These are phyloP conservation scores for Cryptophagus acutangulus DNA, from an alignment of 2,888 invertebrate genomes.

Conservation along the genomic window DNA sequence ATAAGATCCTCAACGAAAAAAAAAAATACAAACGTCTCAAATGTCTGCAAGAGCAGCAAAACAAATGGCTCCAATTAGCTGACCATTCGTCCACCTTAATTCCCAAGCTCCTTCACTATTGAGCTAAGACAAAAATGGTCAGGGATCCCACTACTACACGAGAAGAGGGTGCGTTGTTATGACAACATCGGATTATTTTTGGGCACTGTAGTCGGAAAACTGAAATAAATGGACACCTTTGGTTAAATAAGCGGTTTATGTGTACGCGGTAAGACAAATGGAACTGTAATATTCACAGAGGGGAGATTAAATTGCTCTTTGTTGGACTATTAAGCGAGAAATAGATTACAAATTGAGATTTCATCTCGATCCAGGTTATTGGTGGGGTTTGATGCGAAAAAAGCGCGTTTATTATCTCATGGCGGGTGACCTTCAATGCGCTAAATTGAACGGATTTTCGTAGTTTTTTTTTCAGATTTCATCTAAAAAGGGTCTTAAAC, in stretches of 20 bases:
- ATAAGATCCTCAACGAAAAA: constrained; percentile 21
- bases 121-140: background rate
- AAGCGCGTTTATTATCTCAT: too few species aligned
- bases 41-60: constrained; percentile 32
- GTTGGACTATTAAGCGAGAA: too few species aligned
- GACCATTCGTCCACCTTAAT: constrained; percentile 44
- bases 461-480: too few species aligned
- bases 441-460: too few species aligned
- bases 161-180: constrained; percentile 29
- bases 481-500: too few species aligned
- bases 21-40: constrained; percentile 24
- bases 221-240: constrained; percentile 33
- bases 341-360: too few species aligned
- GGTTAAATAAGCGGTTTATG: constrained; percentile 29
- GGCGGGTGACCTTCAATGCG: too few species aligned
- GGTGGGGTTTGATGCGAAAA: too few species aligned
- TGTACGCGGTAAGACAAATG: constrained; percentile 22
- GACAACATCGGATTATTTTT: constrained; percentile 33
- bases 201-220: constrained; percentile 25
- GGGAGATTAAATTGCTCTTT: constrained; percentile 15
- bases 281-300: constrained; percentile 12
- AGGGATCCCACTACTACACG: constrained; percentile 27
- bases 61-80: constrained; percentile 44
- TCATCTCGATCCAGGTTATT: too few species aligned
- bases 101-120: constrained; percentile 22